phyloP scores from a whole-genome alignment of 2,797 vertebrate genomes.

The Rhinogobio ventralis region DNA sequence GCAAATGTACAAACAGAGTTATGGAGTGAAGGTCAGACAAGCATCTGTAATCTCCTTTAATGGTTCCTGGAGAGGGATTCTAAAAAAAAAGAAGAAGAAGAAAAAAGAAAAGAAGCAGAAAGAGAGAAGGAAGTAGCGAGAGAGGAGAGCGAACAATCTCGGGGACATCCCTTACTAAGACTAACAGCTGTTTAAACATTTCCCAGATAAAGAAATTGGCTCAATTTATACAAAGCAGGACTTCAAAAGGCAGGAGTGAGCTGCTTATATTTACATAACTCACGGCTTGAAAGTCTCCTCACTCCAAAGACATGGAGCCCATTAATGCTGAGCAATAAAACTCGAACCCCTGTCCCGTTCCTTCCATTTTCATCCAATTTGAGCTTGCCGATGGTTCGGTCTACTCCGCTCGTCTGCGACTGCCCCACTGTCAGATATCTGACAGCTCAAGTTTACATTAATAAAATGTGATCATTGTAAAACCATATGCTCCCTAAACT shows the following conservation, averaged over 20 bases:
- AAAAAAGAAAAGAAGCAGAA: not conserved
- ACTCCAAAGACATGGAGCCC: slow-evolving; percentile 53
- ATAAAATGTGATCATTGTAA: slow-evolving; percentile 44
- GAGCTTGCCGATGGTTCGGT: slow-evolving; percentile 48
- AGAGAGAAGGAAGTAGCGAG: slow-evolving; percentile 16
- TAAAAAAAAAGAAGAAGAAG: slow-evolving; percentile 3
- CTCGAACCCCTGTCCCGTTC: slow-evolving; percentile 48
- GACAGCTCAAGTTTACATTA: slow-evolving; percentile 45
- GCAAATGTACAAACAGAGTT: slow-evolving; percentile 41
- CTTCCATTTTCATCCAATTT: slow-evolving; percentile 48
- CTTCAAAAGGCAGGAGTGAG: slow-evolving; percentile 60
- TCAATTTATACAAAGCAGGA: slow-evolving; percentile 58
- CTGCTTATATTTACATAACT: slow-evolving; percentile 61
- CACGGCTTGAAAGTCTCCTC: slow-evolving; percentile 51
- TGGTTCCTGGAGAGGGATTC: slow-evolving; percentile 53
- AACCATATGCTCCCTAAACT: slow-evolving; percentile 53
- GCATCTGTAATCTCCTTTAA: slow-evolving; percentile 57
- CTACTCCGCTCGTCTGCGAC: slow-evolving; percentile 41
- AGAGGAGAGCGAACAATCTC: slow-evolving; percentile 47
- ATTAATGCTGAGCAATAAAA: slow-evolving; percentile 61
- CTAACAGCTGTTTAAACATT: slow-evolving; percentile 67
- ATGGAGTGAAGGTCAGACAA: slow-evolving; percentile 54
- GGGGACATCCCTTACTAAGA: slow-evolving; percentile 57
- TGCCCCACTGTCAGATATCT: slow-evolving; percentile 39
- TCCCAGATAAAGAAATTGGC: slow-evolving; percentile 61